Conservation (phyloP, 2,888 invertebrate genomes). For the Pandemis heparana region DNA sequence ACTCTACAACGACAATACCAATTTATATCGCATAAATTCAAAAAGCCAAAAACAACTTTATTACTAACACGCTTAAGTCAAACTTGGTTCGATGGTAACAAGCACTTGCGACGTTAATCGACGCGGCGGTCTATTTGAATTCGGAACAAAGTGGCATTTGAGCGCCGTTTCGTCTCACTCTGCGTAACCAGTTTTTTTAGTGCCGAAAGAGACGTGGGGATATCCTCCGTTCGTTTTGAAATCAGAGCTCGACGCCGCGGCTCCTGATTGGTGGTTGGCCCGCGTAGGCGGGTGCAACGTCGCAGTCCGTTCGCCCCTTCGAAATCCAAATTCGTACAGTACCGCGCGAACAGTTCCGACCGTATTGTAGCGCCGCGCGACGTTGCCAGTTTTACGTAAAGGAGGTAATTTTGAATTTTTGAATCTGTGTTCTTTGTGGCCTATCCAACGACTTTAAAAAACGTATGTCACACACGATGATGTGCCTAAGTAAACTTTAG, state of each 20-base stretch:
- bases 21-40: not conserved
- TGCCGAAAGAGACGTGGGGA: conserved; percentile 52
- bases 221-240: conserved; percentile 52
- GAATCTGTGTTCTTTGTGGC: conserved; percentile 45
- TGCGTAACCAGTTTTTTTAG: conserved; percentile 38
- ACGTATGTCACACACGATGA: conserved; percentile 13
- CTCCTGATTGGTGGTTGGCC: conserved; percentile 62
- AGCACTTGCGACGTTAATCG: conserved; percentile 7
- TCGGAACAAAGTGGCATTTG: conserved; percentile 34
- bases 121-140: conserved; percentile 31
- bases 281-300: conserved; percentile 72
- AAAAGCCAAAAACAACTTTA: not conserved
- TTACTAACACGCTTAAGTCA: not conserved
- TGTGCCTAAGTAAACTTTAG: not conserved
- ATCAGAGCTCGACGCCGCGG: conserved; percentile 51
- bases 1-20: conserved; percentile 4
- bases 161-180: conserved; percentile 43
- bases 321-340: conserved; percentile 67
- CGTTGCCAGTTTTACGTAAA: conserved; percentile 74
- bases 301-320: conserved; percentile 70
- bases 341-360: conserved; percentile 82
- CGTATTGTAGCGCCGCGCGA: conserved; percentile 74
- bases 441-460: conserved; percentile 1
- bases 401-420: conserved; percentile 71
- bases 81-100: not conserved